Conservation (phyloP, 2,888 invertebrate species). For the Pollenia amentaria region DNA sequence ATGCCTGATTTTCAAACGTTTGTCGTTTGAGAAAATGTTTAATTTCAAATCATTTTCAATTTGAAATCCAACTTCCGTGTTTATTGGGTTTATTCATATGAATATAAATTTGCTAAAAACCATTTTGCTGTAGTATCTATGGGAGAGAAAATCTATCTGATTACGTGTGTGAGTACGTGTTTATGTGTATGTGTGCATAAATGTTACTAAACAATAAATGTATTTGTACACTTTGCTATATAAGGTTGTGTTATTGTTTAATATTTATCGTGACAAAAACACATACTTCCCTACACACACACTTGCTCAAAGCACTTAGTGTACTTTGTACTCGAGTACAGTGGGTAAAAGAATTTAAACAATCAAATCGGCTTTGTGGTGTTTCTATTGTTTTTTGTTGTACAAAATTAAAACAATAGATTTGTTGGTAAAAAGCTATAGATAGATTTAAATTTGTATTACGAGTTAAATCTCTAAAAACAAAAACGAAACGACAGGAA, state of each 20-base stretch:
- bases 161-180: not conserved
- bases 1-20: too few relatives aligned
- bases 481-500: not conserved
- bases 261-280: constrained; percentile 69
- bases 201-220: constrained; percentile 28
- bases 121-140: not conserved
- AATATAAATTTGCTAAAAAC: constrained; percentile 17
- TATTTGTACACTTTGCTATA: constrained; percentile 66
- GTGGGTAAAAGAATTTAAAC: constrained; percentile 45
- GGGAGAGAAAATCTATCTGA: not conserved
- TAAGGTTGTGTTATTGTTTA: constrained; percentile 71
- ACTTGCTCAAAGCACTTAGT: constrained; percentile 2
- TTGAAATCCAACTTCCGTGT: too few relatives aligned
- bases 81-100: not conserved
- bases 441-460: constrained; percentile 47
- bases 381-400: constrained; percentile 38
- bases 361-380: constrained; percentile 22
- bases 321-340: constrained; percentile 21
- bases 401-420: constrained; percentile 65
- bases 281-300: not conserved
- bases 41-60: too few relatives aligned
- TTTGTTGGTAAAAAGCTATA: constrained; percentile 21
- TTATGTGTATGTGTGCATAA: not conserved
- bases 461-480: constrained; percentile 6
- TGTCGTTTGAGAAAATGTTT: too few relatives aligned